Base-by-base conservation (phyloP, 1,140 invertebrate genomes). In the Drosophila burlai region DNA sequence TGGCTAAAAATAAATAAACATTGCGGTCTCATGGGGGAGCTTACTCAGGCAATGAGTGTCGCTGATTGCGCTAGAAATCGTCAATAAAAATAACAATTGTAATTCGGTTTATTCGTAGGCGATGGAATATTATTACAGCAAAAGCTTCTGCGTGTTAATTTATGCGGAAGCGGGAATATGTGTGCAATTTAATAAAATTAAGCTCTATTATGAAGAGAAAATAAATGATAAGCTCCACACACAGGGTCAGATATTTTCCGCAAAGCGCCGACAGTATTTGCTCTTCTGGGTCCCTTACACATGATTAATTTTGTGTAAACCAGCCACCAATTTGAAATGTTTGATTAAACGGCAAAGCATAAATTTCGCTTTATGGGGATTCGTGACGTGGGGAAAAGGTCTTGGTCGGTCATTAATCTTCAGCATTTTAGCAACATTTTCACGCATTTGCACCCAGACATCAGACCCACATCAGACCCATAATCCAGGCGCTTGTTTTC, bases 361-460 rank as follows among this genome's bases (percentile, higher is more conserved):
- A 73, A 73, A 73, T 73, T 60, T 60, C 31, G 15, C 71, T 73
- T 73, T 73, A 73, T 38, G 66, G 40, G 69, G 29, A 72, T 59
- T 50, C 36, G 54, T n/a, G 54, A 52, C 67, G 36, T 43, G 46
- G 69, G 54, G 8, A 43, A 38, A 42, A 21, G 10, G 45, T 29
- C 55, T 29, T 60, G 54, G 36, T 8, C 45, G 36, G 69, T 52
- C 69, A 73, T 73, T 73, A 73, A 73, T 73, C 69, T 73, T 61
- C 54, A 50, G n/a, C 67, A 61, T 73, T 73, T 73, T 38, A 43
- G 40, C 68, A 29, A 58, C 71, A 73, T 73, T 73, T 73, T 73
- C 69, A 73, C 67, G 68, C 69, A 73, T 73, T 73, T 61, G 55
- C 69, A 52, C 67, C 54, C 66, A 73, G 68, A 42, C 66, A 55